Base-by-base conservation (phyloP, 1,140 invertebrate species). In the Drosophila neocordata region DNA sequence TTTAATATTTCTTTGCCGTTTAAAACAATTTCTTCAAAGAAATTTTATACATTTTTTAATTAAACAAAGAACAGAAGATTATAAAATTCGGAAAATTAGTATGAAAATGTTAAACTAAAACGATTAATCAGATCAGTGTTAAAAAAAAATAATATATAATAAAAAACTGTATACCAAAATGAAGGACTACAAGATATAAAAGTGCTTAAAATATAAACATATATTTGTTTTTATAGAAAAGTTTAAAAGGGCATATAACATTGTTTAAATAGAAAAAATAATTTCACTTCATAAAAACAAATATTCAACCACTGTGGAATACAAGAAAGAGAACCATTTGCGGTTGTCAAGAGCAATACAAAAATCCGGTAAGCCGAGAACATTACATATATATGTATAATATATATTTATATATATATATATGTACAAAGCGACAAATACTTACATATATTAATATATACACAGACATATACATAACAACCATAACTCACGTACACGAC, bases 291-390 rank as follows among this genome's bases (percentile, higher is more conserved):
- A 12, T 7, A 7, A 48, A 44, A 61, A 56, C 35, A 24, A 70
- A 64, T 69, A 20, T 37, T 37, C 0, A 48, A 55, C 44, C 73
- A 63, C 59, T 59, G 64, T 72, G 59, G 31, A 72, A 62, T 58
- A 72, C 15, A 13, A 57, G 4, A 57, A 15, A 57, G 27, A 57
- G 27, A 57, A 31, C 24, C 34, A 34, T 35, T 48, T 37, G 31
- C 20, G n/a, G 11, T 5, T 15, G 24, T 22, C 41, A 57, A 59
- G 35, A 58, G 18, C n/a, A 18, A 7, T 1, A 24, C 31, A 22
- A 27, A 27, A 35, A 65, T 35, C 13, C 13, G 65, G 73, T 73
- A 73, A 76, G 73, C 41, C 15, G 31, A 56, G 20, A 41, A 24
- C 35, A 58, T 9, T 55, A 1, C 15, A n/a, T n/a, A n/a, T n/a